phyloP scores from a whole-genome alignment of 2,888 invertebrate species.

The Cerceris rybyensis region DNA sequence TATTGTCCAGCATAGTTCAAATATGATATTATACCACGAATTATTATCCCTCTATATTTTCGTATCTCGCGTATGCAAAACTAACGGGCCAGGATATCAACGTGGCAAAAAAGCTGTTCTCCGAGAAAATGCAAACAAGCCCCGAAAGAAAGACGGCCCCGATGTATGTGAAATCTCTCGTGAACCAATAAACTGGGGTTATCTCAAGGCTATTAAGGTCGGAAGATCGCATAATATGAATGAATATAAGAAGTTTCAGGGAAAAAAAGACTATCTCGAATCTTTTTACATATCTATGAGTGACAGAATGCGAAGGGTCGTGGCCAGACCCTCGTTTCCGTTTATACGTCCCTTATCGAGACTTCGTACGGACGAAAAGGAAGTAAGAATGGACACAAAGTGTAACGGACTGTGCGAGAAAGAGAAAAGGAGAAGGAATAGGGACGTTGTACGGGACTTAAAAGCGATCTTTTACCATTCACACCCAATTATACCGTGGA shows the following conservation, averaged over 20 bases:
- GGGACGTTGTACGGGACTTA: constrained; percentile 1
- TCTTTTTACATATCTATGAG: constrained; percentile 29
- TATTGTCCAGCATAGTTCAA: too few relatives aligned
- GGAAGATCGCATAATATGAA: constrained; percentile 24
- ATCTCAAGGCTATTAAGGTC: constrained; percentile 25
- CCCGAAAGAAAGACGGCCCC: neutral
- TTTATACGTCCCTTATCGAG: constrained; percentile 25
- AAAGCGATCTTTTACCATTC: constrained; percentile 1
- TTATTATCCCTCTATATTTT: too few relatives aligned
- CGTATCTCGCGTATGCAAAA: too few relatives aligned
- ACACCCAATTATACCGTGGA: neutral
- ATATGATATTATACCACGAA: too few relatives aligned
- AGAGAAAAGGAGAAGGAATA: neutral
- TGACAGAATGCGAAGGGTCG: neutral
- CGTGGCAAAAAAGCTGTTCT: neutral
- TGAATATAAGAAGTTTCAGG: neutral
- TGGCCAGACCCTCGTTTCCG: constrained; percentile 5
- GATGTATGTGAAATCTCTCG: constrained; percentile 32
- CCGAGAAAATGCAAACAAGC: neutral
- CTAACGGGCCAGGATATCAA: neutral
- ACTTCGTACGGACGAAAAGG: neutral
- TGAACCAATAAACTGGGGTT: constrained; percentile 23
- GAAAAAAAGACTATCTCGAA: constrained; percentile 5
- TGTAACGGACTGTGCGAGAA: constrained; percentile 2
- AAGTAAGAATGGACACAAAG: constrained; percentile 5